Evolutionary conservation across 2,797 vertebrate species (phyloP).

Genomic region (Loriculus beryllinus): DNA sequence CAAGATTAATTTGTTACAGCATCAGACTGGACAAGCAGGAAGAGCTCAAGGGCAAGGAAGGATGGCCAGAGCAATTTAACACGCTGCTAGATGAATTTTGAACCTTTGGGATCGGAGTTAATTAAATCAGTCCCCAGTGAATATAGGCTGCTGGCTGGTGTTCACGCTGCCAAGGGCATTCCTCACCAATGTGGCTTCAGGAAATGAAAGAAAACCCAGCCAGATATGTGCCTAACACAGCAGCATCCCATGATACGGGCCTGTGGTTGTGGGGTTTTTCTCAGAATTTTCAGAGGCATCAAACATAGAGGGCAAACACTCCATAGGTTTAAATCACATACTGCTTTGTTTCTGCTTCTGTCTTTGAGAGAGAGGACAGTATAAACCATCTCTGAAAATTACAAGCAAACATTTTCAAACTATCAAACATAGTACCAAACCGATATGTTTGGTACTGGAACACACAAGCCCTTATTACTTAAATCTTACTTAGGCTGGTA

Average conservation of each 20-base stretch:
- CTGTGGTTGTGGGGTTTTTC: not conserved
- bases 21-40: constrained; percentile 7
- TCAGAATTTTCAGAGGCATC: not conserved
- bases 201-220: not conserved
- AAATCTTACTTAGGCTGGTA: not conserved
- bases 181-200: not conserved
- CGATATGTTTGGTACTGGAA: not conserved
- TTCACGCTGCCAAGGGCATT: not conserved
- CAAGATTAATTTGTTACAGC: constrained; percentile 2
- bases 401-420: not conserved
- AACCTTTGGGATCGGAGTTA: not conserved
- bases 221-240: not conserved
- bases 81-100: not conserved
- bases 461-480: not conserved
- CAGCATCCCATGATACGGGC: not conserved
- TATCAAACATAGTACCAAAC: not conserved
- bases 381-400: not conserved
- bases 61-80: constrained; percentile 10
- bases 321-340: not conserved
- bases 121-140: not conserved
- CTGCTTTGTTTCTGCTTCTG: not conserved
- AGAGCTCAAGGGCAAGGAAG: constrained; percentile 3
- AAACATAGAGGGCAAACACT: not conserved
- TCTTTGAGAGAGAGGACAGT: not conserved
- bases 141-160: not conserved